Percentiles rank a stretch among this genome's conserved stretches.
phyloP scores from a whole-genome alignment of 2,113 vertebrate species.

The Anoura caudifer region DNA sequence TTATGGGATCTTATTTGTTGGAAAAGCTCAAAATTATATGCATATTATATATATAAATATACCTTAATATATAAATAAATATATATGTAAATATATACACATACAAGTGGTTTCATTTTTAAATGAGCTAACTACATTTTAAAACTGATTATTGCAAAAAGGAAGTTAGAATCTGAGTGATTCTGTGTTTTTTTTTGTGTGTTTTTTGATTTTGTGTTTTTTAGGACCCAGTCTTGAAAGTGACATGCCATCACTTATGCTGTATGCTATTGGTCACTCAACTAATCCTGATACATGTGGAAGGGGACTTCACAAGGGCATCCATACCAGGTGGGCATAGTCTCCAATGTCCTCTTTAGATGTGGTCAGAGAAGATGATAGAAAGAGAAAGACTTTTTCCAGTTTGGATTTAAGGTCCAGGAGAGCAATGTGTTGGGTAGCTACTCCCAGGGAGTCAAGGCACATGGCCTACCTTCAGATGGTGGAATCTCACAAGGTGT shows the following conservation, averaged over 20 bases:
- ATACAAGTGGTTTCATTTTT: background rate
- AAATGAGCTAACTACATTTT: background rate
- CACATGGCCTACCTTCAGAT: accelerated
- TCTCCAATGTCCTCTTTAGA: background rate
- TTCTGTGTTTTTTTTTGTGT: background rate
- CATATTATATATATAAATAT: background rate
- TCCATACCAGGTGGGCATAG: accelerated
- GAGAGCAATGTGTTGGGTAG: background rate
- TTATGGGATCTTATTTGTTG: background rate
- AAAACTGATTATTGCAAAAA: background rate
- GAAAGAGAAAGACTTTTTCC: background rate
- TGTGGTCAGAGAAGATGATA: background rate
- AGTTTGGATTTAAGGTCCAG: background rate
- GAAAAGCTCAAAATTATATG: background rate
- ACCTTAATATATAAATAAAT: background rate
- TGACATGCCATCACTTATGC: background rate
- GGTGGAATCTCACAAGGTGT: background rate
- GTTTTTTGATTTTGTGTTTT: too few species aligned
- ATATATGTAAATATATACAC: background rate
- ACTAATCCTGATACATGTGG: background rate
- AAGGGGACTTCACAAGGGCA: too few species aligned
- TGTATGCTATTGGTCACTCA: background rate
- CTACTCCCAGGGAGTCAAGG: background rate
- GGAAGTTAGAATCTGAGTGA: background rate
- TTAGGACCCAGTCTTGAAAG: background rate